Percentiles rank a stretch among this genome's conserved stretches.
Evolutionary conservation across 2,113 vertebrate species (phyloP).

Genomic region (Illadopsis cleaveri): DNA sequence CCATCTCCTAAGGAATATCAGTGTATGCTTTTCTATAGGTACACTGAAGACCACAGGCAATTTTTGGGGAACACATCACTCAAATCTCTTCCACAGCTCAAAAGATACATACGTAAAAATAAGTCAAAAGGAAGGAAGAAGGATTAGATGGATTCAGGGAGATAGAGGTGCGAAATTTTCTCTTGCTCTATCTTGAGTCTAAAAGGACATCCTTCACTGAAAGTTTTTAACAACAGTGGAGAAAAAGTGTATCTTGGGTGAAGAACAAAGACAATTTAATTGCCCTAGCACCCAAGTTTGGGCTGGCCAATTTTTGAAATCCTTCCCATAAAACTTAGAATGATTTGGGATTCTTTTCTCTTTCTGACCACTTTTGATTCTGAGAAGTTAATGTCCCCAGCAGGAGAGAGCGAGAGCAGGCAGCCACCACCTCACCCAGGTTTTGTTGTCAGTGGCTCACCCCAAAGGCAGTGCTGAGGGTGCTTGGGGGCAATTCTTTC

Average conservation of each 20-base stretch:
- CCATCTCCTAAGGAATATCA: neutral
- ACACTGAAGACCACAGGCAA: neutral
- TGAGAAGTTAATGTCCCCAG: neutral
- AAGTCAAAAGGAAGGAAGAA: neutral
- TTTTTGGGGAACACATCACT: neutral
- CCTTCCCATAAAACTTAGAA: neutral
- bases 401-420: fast-evolving
- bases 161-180: neutral
- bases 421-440: neutral
- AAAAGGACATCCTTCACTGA: neutral
- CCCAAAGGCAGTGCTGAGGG: neutral
- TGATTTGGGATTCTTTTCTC: neutral
- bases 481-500: fast-evolving
- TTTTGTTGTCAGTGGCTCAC: neutral
- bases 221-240: neutral
- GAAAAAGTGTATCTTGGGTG: fast-evolving
- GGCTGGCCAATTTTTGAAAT: neutral
- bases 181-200: neutral
- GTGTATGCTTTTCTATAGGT: neutral
- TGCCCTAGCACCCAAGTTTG: neutral
- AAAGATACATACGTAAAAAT: neutral
- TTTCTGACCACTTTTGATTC: neutral
- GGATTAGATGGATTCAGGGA: neutral
- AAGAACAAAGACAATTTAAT: neutral
- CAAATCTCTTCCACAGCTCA: neutral